Evolutionary conservation across 2,797 vertebrate species (phyloP).

Genomic region (Sternarchorhynchus goeldii): DNA sequence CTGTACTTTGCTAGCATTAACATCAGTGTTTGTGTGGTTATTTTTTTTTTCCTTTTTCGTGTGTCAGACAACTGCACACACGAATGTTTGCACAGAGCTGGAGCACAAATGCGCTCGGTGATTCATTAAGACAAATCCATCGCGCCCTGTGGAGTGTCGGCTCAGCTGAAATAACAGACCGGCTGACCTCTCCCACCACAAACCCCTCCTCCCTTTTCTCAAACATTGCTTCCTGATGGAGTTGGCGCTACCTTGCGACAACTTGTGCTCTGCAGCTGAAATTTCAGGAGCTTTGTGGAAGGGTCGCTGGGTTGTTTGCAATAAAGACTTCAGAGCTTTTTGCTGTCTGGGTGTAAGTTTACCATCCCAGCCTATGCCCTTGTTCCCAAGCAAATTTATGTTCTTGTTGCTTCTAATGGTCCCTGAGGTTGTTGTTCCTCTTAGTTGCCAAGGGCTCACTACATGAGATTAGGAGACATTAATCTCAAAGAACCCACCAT

Average conservation of each 20-base stretch:
- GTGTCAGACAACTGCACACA: neutral
- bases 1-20: neutral
- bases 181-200: neutral
- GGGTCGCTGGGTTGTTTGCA: neutral
- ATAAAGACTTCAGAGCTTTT: neutral
- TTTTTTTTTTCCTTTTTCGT: neutral
- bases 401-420: slow-evolving; percentile 6
- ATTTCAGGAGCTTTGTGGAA: slow-evolving; percentile 12
- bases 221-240: neutral
- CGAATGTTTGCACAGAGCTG: neutral
- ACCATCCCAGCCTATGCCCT: neutral
- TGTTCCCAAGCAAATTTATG: slow-evolving; percentile 39
- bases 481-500: slow-evolving; percentile 23
- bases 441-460: slow-evolving; percentile 22
- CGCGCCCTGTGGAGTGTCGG: neutral
- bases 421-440: slow-evolving; percentile 26
- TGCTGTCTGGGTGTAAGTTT: neutral
- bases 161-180: slow-evolving; percentile 40
- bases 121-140: slow-evolving; percentile 10
- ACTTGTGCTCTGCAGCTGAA: slow-evolving; percentile 5
- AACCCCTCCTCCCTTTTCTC: neutral
- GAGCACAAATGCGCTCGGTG: neutral
- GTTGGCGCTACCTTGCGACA: neutral
- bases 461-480: slow-evolving; percentile 49
- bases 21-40: no score